Evolutionary conservation across 2,797 vertebrate species (phyloP).

Genomic region (Ara ararauna): DNA sequence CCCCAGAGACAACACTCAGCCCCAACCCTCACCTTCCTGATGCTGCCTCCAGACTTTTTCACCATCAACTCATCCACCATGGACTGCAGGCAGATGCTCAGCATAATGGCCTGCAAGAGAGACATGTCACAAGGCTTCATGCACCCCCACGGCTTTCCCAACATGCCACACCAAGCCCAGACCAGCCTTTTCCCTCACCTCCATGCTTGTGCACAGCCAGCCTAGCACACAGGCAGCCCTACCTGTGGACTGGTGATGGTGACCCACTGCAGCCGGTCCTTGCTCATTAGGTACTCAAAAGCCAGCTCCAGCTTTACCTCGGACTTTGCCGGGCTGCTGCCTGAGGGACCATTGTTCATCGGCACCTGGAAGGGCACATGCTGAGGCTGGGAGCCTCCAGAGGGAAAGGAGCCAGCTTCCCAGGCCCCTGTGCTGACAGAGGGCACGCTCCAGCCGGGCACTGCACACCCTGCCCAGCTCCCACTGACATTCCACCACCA

Average conservation of each 20-base stretch:
- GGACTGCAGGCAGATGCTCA: slow-evolving; percentile 98
- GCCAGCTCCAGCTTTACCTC: slow-evolving; percentile 96
- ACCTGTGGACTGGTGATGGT: slow-evolving; percentile 99
- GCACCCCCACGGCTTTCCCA: background rate
- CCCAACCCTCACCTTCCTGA: slow-evolving; percentile 88
- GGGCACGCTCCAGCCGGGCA: background rate
- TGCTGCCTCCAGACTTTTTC: slow-evolving; percentile 97
- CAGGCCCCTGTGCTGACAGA: rapidly evolving
- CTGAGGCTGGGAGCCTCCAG: background rate
- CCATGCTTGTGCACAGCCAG: background rate
- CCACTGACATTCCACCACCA: background rate
- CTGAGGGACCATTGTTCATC: slow-evolving; percentile 83
- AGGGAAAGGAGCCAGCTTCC: background rate
- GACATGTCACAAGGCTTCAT: rapidly evolving
- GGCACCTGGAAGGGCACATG: slow-evolving; percentile 83
- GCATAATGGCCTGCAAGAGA: slow-evolving; percentile 92
- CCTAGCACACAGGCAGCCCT: background rate
- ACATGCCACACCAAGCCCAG: rapidly evolving
- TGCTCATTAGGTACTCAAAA: slow-evolving; percentile 99
- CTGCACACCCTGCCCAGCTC: background rate
- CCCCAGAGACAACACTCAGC: background rate
- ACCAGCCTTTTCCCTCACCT: background rate
- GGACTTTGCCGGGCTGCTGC: slow-evolving; percentile 86
- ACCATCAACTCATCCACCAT: slow-evolving; percentile 99
- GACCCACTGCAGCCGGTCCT: slow-evolving; percentile 98